These are phyloP conservation scores for Philonicus albiceps DNA, from an alignment of 2,888 invertebrate genomes.

Conservation along the genomic window DNA sequence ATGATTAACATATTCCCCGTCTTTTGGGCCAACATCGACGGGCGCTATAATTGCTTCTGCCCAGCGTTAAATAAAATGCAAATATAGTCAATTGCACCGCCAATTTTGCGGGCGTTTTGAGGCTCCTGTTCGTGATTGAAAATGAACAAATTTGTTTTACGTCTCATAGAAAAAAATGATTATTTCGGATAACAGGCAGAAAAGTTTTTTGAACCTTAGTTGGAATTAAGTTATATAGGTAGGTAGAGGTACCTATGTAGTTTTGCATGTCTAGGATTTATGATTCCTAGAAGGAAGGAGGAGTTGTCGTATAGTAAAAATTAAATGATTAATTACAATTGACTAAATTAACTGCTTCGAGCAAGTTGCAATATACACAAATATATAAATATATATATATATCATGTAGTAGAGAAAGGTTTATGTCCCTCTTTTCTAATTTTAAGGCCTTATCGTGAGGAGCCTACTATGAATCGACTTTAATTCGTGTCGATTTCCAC, in stretches of 20 bases:
- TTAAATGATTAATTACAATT: background rate
- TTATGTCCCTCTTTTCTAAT: too few relatives aligned
- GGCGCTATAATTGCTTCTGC: background rate
- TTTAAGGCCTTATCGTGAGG: too few relatives aligned
- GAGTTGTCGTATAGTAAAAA: background rate
- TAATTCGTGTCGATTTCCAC: too few relatives aligned
- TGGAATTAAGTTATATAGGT: background rate
- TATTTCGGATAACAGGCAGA: background rate
- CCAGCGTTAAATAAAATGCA: background rate
- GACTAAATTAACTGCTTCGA: background rate
- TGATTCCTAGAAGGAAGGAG: background rate
- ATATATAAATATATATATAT: too few relatives aligned
- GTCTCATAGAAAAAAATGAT: background rate
- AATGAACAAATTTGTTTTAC: background rate
- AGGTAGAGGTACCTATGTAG: background rate
- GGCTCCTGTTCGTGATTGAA: background rate
- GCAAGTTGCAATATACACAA: background rate
- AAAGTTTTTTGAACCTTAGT: background rate
- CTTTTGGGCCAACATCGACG: background rate
- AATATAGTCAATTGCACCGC: background rate
- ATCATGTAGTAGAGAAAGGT: too few relatives aligned
- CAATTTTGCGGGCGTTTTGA: background rate
- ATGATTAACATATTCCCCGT: background rate
- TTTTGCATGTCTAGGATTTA: background rate
- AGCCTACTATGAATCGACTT: too few relatives aligned